Percentiles rank a stretch among this genome's conserved stretches.
phyloP scores from a whole-genome alignment of 2,797 vertebrate species.

The Pangasius mekongensis region DNA sequence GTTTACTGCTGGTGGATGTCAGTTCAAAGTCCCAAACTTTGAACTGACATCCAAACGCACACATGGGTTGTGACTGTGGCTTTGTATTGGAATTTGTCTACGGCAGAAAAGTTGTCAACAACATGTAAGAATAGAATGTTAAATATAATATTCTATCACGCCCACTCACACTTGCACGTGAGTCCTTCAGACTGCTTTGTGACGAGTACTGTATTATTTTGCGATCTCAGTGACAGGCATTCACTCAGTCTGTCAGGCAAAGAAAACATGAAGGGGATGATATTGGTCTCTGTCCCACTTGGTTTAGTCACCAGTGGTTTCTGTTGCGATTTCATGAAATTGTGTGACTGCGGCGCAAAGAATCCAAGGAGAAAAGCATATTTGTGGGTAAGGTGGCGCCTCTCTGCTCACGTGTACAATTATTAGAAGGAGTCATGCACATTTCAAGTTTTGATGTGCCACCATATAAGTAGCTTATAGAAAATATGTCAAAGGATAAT shows the following conservation, averaged over 20 bases:
- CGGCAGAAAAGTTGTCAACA: constrained; percentile 33
- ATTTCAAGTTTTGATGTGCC: constrained; percentile 25
- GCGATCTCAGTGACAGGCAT: constrained; percentile 1
- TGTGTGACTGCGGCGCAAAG: constrained; percentile 32
- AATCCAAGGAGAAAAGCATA: constrained; percentile 29
- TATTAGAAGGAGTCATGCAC: constrained; percentile 53
- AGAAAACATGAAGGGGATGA: constrained; percentile 33
- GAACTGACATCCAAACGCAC: constrained; percentile 25
- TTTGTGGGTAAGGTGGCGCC: constrained; percentile 48
- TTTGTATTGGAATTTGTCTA: constrained; percentile 40
- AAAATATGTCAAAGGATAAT: constrained; percentile 30
- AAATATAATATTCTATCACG: constrained; percentile 31
- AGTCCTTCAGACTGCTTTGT: constrained; percentile 1
- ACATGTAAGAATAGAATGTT: constrained; percentile 32
- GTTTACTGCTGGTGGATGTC: constrained; percentile 40
- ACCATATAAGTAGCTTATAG: constrained; percentile 20
- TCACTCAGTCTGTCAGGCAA: constrained; percentile 14
- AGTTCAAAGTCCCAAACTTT: constrained; percentile 12
- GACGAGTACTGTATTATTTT: constrained; percentile 6
- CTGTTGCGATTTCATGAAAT: constrained; percentile 41
- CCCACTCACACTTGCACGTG: constrained; percentile 24
- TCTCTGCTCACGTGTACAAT: constrained; percentile 45
- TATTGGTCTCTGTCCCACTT: constrained; percentile 36
- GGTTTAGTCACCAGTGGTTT: constrained; percentile 42
- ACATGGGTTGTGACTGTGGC: constrained; percentile 31